phyloP scores from a whole-genome alignment of 2,888 invertebrate genomes.

The Dendrolimus houi region DNA sequence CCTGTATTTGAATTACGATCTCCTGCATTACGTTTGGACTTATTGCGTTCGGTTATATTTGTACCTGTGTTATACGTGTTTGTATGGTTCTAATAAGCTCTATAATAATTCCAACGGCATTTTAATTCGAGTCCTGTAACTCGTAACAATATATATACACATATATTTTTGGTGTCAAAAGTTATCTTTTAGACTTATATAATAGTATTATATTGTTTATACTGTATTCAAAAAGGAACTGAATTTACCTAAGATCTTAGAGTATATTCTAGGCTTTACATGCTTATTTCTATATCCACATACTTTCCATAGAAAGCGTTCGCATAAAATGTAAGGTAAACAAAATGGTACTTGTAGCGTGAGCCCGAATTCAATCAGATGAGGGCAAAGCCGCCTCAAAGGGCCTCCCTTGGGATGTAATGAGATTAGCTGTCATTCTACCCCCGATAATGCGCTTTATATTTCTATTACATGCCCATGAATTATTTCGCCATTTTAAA shows the following conservation, averaged over 20 bases:
- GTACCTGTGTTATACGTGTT: no score
- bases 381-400: constrained; percentile 6
- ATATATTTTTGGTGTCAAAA: no score
- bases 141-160: no score
- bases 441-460: neutral
- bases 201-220: no score
- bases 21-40: no score
- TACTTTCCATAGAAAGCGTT: neutral
- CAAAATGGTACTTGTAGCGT: constrained; percentile 3
- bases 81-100: no score
- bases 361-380: constrained; percentile 8
- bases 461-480: neutral
- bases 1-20: no score
- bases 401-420: neutral
- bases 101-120: no score
- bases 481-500: neutral
- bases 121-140: no score
- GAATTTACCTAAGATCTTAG: neutral
- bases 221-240: no score
- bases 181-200: no score
- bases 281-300: neutral
- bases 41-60: no score
- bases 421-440: neutral
- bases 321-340: neutral
- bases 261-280: neutral